Conservation (phyloP, 2,113 vertebrate species). For the Dicerorhinus sumatrensis region DNA sequence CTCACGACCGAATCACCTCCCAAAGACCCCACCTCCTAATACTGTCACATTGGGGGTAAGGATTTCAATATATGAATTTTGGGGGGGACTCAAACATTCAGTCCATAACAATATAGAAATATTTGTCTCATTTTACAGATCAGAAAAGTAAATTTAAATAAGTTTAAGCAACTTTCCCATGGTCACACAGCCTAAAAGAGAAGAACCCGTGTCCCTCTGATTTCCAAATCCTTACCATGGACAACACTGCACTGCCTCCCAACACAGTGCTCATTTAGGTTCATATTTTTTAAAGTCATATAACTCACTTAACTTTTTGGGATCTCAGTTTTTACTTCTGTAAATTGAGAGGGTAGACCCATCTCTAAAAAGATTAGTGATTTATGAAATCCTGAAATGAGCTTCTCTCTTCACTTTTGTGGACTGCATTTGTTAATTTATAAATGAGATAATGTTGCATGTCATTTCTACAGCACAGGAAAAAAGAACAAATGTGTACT, state of each 20-base stretch:
- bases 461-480: not conserved
- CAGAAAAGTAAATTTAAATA: not conserved
- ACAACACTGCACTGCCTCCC: not conserved
- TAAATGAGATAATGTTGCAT: not conserved
- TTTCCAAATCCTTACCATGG: not conserved
- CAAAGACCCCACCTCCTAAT: not conserved
- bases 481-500: not conserved
- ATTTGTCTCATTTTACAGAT: not conserved
- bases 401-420: not conserved
- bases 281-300: not conserved
- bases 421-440: not conserved
- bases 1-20: not conserved
- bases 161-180: not conserved
- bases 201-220: not conserved
- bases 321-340: not conserved
- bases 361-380: not conserved
- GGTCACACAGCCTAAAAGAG: not conserved
- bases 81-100: not conserved
- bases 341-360: not conserved
- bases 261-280: not conserved
- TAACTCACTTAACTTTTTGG: not conserved
- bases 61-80: not conserved
- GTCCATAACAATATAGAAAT: not conserved
- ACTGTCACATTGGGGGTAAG: not conserved
- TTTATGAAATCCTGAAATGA: not conserved